Base-by-base conservation (phyloP, 1,140 invertebrate genomes). In the Melanaphis sacchari region DNA sequence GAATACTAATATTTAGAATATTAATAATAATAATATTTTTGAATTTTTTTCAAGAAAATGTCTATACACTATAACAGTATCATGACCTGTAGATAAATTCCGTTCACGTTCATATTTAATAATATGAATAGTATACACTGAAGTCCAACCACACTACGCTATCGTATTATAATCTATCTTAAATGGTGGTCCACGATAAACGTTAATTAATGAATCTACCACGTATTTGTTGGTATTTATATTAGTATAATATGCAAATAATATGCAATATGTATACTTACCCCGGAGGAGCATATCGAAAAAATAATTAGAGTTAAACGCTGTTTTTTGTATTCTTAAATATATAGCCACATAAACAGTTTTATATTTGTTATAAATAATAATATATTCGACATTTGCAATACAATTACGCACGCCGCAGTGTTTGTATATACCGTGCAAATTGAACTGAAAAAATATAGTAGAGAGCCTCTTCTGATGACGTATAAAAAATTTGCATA, bases 201-300 rank as follows among this genome's bases (percentile, higher is more conserved):
- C 22, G 22, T 24, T 82, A 38, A 26, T 82, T 82, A 82, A 82
- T 82, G 81, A 82, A 82, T 26, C 81, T 24, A 6, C 38, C 7
- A 6, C 7, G 7, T 38, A 3, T 40, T 2, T 81, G 81, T 38
- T 40, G 36, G 46, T 49, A 18, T 49, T n/a, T 66, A 81, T 81
- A 81, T 81, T 59, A 81, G 31, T n/a, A 81, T 81, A 81, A 81
- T n/a, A 81, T 81, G n/a, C 54, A 31, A 59, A 59, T 66, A 66
- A 49, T 54, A 54, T 31, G 46, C 26, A 15, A 59, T 59, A 4
- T 59, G 11, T 59, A 15, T 59, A 59, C 54, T 31, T 31, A 59
- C 26, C 31, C 31, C 8, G 11, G 54, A 31, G 54, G 31, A 59
- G 54, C 31, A 31, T 82, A 40, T 82, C 81, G 8, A 82, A 82